phyloP scores from a whole-genome alignment of 2,113 vertebrate genomes.

The Coptodon bakossiorum region DNA sequence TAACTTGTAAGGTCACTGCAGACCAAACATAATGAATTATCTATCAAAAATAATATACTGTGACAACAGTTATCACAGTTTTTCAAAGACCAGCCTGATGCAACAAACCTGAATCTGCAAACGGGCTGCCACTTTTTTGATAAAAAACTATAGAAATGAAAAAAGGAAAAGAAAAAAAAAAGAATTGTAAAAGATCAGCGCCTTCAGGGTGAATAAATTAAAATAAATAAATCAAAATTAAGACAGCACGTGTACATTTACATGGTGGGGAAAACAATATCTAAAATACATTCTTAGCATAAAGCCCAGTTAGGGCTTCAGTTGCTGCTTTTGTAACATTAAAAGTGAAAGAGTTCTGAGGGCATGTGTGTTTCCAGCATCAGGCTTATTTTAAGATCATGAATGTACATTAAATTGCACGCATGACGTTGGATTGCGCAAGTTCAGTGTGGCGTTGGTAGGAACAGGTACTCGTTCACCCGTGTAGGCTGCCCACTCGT shows the following conservation, averaged over 20 bases:
- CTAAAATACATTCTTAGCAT: not conserved
- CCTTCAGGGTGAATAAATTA: not conserved
- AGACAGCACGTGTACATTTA: not conserved
- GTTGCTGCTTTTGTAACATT: not conserved
- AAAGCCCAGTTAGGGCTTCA: not conserved
- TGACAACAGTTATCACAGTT: not conserved
- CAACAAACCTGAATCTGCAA: not conserved
- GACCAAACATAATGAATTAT: not conserved
- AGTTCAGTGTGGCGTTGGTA: not conserved
- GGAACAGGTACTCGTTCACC: not conserved
- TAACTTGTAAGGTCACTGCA: not conserved
- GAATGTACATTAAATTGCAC: not conserved
- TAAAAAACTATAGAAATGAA: not conserved
- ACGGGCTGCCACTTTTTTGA: not conserved
- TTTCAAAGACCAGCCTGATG: not conserved
- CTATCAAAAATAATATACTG: not conserved
- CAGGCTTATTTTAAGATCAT: not conserved
- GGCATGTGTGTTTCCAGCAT: not conserved
- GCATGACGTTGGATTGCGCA: not conserved
- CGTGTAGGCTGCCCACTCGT: not conserved
- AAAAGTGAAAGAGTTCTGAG: not conserved
- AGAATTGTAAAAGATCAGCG: not conserved
- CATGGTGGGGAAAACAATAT: not conserved
- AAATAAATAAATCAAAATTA: not conserved
- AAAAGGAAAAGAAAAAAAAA: rapidly evolving